A percentile compares a stretch with the other conserved stretches of the same genome.
These are phyloP conservation scores for Actinemys pallida DNA, from an alignment of 2,113 vertebrate species.

Conservation along the genomic window DNA sequence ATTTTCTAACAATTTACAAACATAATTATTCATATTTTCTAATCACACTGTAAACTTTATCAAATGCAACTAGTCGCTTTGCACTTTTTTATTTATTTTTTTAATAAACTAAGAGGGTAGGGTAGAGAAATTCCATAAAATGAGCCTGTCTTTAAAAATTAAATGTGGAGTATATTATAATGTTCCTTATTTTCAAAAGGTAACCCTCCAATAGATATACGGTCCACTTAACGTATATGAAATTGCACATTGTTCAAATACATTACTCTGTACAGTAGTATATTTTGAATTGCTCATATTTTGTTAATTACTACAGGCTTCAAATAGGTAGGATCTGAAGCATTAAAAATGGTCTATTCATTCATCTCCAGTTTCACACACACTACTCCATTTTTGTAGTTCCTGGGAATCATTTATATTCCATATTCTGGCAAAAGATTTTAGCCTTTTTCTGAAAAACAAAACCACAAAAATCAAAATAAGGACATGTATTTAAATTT, in stretches of 20 bases:
- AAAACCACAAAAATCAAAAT: slow-evolving; percentile 1
- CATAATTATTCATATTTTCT: background rate
- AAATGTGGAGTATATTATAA: background rate
- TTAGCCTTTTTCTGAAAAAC: slow-evolving; percentile 73
- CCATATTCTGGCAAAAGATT: slow-evolving; percentile 78
- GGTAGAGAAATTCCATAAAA: background rate
- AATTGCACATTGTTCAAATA: background rate
- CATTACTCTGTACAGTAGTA: background rate
- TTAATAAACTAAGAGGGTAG: background rate
- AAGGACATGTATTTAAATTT: background rate
- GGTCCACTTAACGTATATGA: background rate
- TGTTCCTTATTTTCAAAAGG: background rate
- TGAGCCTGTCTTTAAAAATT: background rate
- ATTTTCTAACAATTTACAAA: slow-evolving; percentile 28
- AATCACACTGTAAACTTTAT: slow-evolving; percentile 19
- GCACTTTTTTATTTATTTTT: background rate
- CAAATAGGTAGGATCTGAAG: background rate
- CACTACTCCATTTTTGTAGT: slow-evolving; percentile 71
- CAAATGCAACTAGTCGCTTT: background rate
- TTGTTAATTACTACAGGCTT: background rate
- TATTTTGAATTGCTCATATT: background rate
- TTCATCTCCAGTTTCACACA: slow-evolving; percentile 52
- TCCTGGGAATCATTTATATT: slow-evolving; percentile 61
- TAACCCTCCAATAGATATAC: background rate
- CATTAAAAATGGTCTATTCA: slow-evolving; percentile 55